phyloP scores from a whole-genome alignment of 2,797 vertebrate species.

The Buceros bicornis region DNA sequence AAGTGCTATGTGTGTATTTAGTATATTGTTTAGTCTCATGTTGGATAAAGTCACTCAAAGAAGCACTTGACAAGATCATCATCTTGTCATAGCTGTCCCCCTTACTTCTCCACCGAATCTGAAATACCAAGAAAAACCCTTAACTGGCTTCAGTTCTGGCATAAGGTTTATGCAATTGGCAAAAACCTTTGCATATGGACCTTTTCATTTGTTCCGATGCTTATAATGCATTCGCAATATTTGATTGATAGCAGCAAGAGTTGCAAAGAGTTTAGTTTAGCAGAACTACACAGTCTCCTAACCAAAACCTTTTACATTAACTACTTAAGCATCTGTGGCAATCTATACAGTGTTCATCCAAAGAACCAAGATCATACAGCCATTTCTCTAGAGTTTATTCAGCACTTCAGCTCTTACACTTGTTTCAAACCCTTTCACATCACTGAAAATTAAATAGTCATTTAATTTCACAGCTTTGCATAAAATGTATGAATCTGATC shows the following conservation, averaged over 20 bases:
- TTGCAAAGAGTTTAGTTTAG: slow-evolving; percentile 44
- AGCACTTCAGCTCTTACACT: not conserved
- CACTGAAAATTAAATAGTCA: not conserved
- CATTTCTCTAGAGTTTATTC: not conserved
- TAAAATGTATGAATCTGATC: not conserved
- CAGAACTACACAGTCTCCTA: slow-evolving; percentile 63
- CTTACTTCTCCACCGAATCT: slow-evolving; percentile 80
- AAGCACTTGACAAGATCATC: slow-evolving; percentile 78
- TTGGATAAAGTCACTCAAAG: slow-evolving; percentile 79
- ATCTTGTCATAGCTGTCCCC: slow-evolving; percentile 75
- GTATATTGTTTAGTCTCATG: slow-evolving; percentile 82
- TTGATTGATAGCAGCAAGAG: slow-evolving; percentile 66
- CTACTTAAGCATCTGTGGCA: not conserved
- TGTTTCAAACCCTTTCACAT: not conserved
- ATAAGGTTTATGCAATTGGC: slow-evolving; percentile 46
- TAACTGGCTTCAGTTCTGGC: slow-evolving; percentile 71
- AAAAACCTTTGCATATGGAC: slow-evolving; percentile 66
- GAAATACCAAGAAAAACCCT: slow-evolving; percentile 82
- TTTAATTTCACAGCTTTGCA: not conserved
- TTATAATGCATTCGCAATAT: slow-evolving; percentile 72
- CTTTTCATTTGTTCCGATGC: slow-evolving; percentile 66
- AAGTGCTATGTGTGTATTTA: slow-evolving; percentile 76
- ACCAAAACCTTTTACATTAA: slow-evolving; percentile 72
- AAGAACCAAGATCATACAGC: not conserved
- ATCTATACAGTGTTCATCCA: not conserved